phyloP scores from a whole-genome alignment of 2,888 invertebrate species.

The Eilema griseolum region DNA sequence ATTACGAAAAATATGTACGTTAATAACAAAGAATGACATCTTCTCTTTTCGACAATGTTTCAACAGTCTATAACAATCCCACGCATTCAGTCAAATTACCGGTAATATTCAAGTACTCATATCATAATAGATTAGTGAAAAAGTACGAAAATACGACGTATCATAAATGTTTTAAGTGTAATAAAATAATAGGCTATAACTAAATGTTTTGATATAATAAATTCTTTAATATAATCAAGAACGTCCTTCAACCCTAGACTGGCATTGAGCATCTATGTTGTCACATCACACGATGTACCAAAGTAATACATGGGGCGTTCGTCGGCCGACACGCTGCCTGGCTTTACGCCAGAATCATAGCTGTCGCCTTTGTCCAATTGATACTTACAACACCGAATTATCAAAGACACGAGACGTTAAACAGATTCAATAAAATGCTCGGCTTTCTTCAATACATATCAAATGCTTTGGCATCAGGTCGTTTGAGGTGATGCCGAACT shows the following conservation, averaged over 20 bases:
- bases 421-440: conserved; percentile 44
- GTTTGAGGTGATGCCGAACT: neutral
- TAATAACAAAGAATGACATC: too few relatives aligned
- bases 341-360: conserved; percentile 38
- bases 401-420: conserved; percentile 51
- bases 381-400: conserved; percentile 50
- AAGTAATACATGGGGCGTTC: conserved; percentile 35
- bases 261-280: conserved; percentile 41
- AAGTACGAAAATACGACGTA: neutral
- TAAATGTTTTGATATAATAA: conserved; percentile 12
- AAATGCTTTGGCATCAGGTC: conserved; percentile 15
- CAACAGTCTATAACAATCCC: neutral
- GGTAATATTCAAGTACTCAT: neutral
- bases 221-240: conserved; percentile 13
- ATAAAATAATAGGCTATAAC: neutral
- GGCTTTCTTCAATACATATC: conserved; percentile 34
- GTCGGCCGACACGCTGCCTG: conserved; percentile 41
- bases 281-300: conserved; percentile 41
- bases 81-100: neutral
- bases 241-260: conserved; percentile 25
- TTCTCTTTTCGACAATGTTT: neutral
- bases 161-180: neutral
- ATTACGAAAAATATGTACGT: too few relatives aligned
- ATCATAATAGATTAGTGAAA: neutral
- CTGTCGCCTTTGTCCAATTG: conserved; percentile 39